Base-by-base conservation (phyloP, 2,888 invertebrate species). In the Ophioninae sp. region DNA sequence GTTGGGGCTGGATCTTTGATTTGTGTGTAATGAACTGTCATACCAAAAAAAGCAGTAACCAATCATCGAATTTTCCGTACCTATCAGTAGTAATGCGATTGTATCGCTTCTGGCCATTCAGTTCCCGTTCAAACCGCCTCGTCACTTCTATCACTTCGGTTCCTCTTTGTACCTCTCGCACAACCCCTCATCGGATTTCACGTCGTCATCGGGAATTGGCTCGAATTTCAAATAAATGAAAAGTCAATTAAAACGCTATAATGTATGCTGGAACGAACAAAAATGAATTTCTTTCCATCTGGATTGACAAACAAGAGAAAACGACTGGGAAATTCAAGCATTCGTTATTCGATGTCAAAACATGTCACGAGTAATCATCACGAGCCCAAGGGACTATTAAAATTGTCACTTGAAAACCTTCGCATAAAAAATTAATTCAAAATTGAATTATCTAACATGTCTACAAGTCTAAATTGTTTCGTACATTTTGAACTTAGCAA, bases 21-120 rank as follows among this genome's bases (percentile, higher is more conserved):
- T 51, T 51, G 51, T 51, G 37, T 37, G 23, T 58, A 73, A 63
- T 68, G 39, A 30, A 51, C 51, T 51, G 51, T 51, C 51, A 17
- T 17, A 13, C 13, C 13, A 17, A 51, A 17, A 51, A 51, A 17
- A 51, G 17, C 17, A 17, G 51, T 10, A 17, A 51, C 30, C 30
- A 30, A 17, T 13, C 51, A 17, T 51, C 51, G 51, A 51, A 51
- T 51, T 51, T 51, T 51, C 51, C 51, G 17, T 51, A 17, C 17
- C 10, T 17, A 51, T 51, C 17, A 6, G 51, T 51, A 51, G 0
- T 51, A 51, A 17, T 51, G 51, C 51, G 6, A 51, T 51, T 51
- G 51, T 17, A 51, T 51, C 51, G 51, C 51, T 51, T 17, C 17
- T 6, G 51, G 17, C 17, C 13, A 51, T 6, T 17, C 51, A 51